phyloP scores from a whole-genome alignment of 2,113 vertebrate genomes.

The Tachuris rubrigastra region DNA sequence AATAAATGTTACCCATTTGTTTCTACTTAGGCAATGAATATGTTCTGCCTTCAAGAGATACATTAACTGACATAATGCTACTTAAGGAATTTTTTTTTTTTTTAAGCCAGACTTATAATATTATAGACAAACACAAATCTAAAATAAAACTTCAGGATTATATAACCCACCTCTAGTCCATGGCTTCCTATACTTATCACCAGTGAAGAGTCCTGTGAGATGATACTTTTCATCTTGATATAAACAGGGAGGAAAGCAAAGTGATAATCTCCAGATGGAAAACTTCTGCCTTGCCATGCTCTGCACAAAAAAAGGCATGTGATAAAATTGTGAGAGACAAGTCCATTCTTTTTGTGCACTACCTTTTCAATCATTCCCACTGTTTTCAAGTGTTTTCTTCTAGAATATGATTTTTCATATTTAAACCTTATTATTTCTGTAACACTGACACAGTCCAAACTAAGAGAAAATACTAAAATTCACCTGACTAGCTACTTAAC shows the following conservation, averaged over 20 bases:
- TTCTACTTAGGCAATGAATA: background rate
- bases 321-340: background rate
- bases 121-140: background rate
- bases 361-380: background rate
- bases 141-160: background rate
- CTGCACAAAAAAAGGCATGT: conserved; percentile 49
- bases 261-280: conserved; percentile 65
- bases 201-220: conserved; percentile 52
- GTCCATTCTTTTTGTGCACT: background rate
- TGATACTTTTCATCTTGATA: conserved; percentile 65
- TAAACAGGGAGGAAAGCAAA: conserved; percentile 73
- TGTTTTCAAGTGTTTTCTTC: background rate
- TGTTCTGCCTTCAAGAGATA: background rate
- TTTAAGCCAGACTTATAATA: background rate
- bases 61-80: background rate
- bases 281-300: conserved; percentile 67
- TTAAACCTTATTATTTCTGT: background rate
- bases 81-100: background rate
- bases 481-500: background rate
- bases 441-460: background rate
- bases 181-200: conserved; percentile 74
- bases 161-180: conserved; percentile 76
- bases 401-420: background rate
- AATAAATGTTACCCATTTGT: background rate
- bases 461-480: background rate